phyloP scores from a whole-genome alignment of 2,113 vertebrate genomes.

The Antidorcas marsupialis region DNA sequence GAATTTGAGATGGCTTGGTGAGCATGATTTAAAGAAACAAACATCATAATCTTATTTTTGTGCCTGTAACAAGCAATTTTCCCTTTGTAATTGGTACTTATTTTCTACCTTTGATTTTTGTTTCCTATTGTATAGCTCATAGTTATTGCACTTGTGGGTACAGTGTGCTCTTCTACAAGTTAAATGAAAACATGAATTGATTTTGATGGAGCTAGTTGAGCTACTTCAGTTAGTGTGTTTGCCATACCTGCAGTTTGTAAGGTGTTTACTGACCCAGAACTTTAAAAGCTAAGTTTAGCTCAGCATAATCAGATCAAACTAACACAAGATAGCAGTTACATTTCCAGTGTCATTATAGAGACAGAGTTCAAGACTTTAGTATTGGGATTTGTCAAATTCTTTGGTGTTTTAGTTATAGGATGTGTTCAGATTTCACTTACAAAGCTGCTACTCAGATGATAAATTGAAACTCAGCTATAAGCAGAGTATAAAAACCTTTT shows the following conservation, averaged over 20 bases:
- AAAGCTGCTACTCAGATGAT: neutral
- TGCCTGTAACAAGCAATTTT: constrained; percentile 3
- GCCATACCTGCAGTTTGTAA: constrained; percentile 7
- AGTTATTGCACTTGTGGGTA: neutral
- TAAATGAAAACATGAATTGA: constrained; percentile 37
- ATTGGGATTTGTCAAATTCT: constrained; percentile 10
- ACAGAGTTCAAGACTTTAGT: constrained; percentile 1
- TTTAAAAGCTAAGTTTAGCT: constrained; percentile 29
- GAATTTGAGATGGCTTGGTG: constrained; percentile 6
- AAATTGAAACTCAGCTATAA: constrained; percentile 12
- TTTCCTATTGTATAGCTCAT: neutral
- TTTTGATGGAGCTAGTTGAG: constrained; percentile 14
- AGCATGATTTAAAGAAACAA: constrained; percentile 20
- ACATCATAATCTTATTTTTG: neutral
- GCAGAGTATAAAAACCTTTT: neutral
- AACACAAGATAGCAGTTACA: neutral
- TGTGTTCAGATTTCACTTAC: neutral
- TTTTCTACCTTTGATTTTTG: constrained; percentile 9
- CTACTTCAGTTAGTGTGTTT: neutral
- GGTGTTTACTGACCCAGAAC: constrained; percentile 42
- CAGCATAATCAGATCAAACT: neutral
- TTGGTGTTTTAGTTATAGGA: constrained; percentile 20
- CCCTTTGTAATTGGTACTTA: neutral
- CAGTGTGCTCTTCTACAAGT: constrained; percentile 16
- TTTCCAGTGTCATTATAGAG: neutral